Evolutionary conservation across 2,888 invertebrate genomes (phyloP).

Genomic region (Eristalinus aeneus): DNA sequence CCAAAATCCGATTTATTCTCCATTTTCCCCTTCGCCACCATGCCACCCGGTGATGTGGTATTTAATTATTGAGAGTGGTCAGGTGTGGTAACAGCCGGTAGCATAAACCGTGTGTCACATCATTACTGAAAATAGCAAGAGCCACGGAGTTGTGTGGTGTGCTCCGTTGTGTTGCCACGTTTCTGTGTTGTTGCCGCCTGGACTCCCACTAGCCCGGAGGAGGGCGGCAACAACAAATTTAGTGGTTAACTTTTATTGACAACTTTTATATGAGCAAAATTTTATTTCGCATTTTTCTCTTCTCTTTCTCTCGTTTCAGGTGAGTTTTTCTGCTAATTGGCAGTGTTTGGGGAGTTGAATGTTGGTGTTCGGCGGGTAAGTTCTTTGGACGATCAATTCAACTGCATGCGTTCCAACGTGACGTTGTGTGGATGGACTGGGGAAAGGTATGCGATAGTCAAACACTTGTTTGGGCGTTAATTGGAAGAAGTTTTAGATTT

Average conservation of each 20-base stretch:
- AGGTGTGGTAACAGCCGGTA: conserved; percentile 2
- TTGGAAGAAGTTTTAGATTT: background rate
- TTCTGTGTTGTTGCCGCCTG: conserved; percentile 11
- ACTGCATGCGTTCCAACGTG: background rate
- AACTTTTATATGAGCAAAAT: conserved; percentile 6
- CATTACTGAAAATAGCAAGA: conserved; percentile 26
- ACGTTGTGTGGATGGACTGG: background rate
- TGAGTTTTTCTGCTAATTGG: conserved; percentile 30
- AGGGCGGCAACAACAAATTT: conserved; percentile 9
- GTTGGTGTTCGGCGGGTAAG: background rate
- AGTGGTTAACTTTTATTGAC: conserved; percentile 22
- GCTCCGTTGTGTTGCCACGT: background rate
- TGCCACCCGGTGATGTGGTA: background rate
- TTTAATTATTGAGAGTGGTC: conserved; percentile 58
- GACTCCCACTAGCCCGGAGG: background rate
- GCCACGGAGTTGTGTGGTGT: background rate
- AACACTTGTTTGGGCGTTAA: background rate
- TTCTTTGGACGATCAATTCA: background rate
- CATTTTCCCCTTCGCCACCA: background rate
- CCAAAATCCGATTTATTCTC: conserved; percentile 54
- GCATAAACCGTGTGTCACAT: background rate
- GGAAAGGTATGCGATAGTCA: background rate
- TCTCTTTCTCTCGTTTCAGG: conserved; percentile 48
- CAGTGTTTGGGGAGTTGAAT: background rate
- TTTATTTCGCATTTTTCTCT: background rate